Evolutionary conservation across 2,113 vertebrate species (phyloP), one percentile per base, ranked within the genome.

Genomic region (Ophiodon elongatus): DNA sequence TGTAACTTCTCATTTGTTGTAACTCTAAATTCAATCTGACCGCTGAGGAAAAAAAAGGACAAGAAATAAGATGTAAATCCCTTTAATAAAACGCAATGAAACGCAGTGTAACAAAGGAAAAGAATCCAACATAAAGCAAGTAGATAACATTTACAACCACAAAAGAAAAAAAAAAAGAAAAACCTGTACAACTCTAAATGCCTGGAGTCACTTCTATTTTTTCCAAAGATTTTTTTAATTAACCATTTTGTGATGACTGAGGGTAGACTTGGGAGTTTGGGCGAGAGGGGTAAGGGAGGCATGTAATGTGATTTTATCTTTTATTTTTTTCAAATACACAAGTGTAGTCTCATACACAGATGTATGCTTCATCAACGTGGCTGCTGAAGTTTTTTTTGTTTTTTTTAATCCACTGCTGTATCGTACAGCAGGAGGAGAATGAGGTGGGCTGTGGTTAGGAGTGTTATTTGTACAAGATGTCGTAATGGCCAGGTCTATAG

Each of bases 401-500:
- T 71, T 83, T 88, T 85, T 67, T 17, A 57, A 84, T 29, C 86
- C 63, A 6, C 84, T 54, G 73, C 84, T 76, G 87, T 31, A 8
- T 37, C 54, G 9, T 21, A 59, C 84, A 64, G 78, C 79, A 52
- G 74, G 39, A 73, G 80, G 64, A 65, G 41, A 73, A 85, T 29
- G 85, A 79, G 64, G 73, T 43, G 85, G 39, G 47, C 60, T 23
- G 67, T 4, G 70, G 79, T 75, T 79, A 2, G 76, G 88, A 85
- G 87, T 85, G 87, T 90, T 96, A 98, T 95, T 98, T 98, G 93
- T 98, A 98, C 89, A 99, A 96, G 93, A 98, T 98, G 93, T 99
- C 98, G 41, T 99, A 99, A 94, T 98, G 97, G 94, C 97, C 97
- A 0, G 98, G 97, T 91, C 97, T 96, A 93, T 98, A 99, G 62